Base-by-base conservation (phyloP, 2,888 invertebrate species). In the Chalcosyrphus nemorum region DNA sequence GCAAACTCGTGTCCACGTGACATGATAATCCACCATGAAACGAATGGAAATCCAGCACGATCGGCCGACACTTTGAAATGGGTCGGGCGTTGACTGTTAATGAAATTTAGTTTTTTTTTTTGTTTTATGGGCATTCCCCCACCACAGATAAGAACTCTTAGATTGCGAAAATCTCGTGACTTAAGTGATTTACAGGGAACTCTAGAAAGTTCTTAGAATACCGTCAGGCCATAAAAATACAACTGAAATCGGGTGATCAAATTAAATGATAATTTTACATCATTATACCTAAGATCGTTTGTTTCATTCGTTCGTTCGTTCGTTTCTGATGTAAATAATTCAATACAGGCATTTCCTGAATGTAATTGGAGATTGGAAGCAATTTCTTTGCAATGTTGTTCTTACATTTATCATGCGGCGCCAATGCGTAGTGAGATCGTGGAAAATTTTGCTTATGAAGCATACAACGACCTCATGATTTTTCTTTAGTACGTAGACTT, bases 1-100 rank as follows among this genome's bases (percentile, higher is more conserved):
- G 59, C 59, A 38, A 59, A 59, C 59, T 59, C 59, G 59, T 59
- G 59, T 59, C 59, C 59, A 59, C 59, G 59, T 59, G 59, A 59
- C 15, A 43, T 59, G 59, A 21, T 59, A 41, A 41, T 41, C 27
- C 7, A 1, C 27, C 2, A 41, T 24, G 4, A 4, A 13, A 4
- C 24, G 41, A 13, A 4, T 6, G 13, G 11, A 15, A 29, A 54
- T 29, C 43, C 6, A 11, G 19, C 17, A 19, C 19, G 17, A 45
- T 17, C 17, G 17, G 9, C 1, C 11, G 7, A 19, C 9, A 19
- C 9, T 45, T 43, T 43, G 6, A 15, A 17, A 0, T 7, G 38
- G 38, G 38, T 13, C n/a, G n/a, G n/a, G n/a, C 13, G 38, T 38
- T 17, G 7, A 5, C 2, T 43, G 17, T 7, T 3, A 7, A 38